Conservation (phyloP, 1,140 invertebrate genomes). For the Bactericera cockerelli region DNA sequence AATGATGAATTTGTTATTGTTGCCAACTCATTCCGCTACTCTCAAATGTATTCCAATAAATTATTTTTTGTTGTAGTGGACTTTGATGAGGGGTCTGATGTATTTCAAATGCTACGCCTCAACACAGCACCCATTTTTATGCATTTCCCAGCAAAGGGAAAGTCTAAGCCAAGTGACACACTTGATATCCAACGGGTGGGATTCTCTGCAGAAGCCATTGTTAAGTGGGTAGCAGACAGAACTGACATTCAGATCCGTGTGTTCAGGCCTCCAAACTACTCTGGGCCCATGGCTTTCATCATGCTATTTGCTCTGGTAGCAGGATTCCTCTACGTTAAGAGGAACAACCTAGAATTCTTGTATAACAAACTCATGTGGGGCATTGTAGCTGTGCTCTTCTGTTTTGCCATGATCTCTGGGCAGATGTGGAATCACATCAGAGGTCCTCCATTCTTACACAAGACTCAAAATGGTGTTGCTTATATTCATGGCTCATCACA, state of each 20-base stretch:
- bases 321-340: slow-evolving; percentile 79
- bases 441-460: slow-evolving; percentile 87
- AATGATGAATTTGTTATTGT: slow-evolving; percentile 91
- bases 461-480: slow-evolving; percentile 57
- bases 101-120: slow-evolving; percentile 81
- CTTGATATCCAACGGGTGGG: slow-evolving; percentile 96
- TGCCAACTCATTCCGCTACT: slow-evolving; percentile 91
- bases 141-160: slow-evolving; percentile 95
- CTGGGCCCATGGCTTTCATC: slow-evolving; percentile 80
- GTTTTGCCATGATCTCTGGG: slow-evolving; percentile 96
- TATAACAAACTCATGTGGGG: slow-evolving; percentile 97
- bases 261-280: slow-evolving; percentile 95
- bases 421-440: slow-evolving; percentile 99
- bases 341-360: slow-evolving; percentile 94
- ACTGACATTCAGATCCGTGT: slow-evolving; percentile 91
- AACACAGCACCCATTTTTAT: slow-evolving; percentile 97
- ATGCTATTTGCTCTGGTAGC: slow-evolving; percentile 72
- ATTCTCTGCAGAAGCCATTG: slow-evolving; percentile 87
- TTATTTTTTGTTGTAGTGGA: slow-evolving; percentile 97
- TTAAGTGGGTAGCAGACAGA: slow-evolving; percentile 90
- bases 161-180: slow-evolving; percentile 82
- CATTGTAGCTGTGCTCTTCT: slow-evolving; percentile 72
- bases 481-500: slow-evolving; percentile 84
- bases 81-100: slow-evolving; percentile 95
- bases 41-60: slow-evolving; percentile 71